Evolutionary conservation across 2,797 vertebrate genomes (phyloP).

Genomic region (Enteromius treurensis): DNA sequence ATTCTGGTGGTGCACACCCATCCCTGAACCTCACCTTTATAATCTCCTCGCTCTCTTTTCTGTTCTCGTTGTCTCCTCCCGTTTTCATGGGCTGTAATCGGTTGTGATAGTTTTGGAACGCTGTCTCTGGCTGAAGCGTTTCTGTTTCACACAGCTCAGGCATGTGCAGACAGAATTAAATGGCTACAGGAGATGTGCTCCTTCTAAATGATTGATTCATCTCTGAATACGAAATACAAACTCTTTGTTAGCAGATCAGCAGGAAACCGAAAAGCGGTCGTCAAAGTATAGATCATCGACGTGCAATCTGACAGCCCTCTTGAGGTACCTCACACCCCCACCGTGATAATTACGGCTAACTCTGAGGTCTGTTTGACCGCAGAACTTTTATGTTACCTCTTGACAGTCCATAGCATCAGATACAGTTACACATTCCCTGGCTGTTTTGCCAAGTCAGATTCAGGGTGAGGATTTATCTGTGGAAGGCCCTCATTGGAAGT

Average conservation of each 20-base stretch:
- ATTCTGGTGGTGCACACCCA: constrained; percentile 65
- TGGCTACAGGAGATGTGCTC: background rate
- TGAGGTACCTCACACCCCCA: constrained; percentile 32
- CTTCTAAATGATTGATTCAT: constrained; percentile 29
- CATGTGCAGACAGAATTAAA: constrained; percentile 37
- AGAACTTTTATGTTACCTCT: constrained; percentile 1
- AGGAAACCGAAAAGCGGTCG: background rate
- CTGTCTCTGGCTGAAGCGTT: constrained; percentile 25
- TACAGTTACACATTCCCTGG: constrained; percentile 30
- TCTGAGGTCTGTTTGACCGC: constrained; percentile 23
- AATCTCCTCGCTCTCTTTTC: constrained; percentile 48
- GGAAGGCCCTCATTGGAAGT: constrained; percentile 32
- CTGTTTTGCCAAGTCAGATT: constrained; percentile 26
- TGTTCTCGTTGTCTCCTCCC: background rate
- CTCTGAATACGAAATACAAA: constrained; percentile 36
- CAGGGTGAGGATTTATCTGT: constrained; percentile 25
- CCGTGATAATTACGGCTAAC: constrained; percentile 27
- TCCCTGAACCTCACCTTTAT: constrained; percentile 31
- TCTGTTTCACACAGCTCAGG: constrained; percentile 4
- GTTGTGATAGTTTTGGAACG: constrained; percentile 33
- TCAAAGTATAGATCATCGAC: background rate
- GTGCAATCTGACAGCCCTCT: background rate
- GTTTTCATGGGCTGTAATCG: constrained; percentile 18
- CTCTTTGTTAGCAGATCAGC: constrained; percentile 16
- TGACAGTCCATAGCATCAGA: constrained; percentile 15